Evolutionary conservation across 1,140 invertebrate genomes (phyloP), one percentile per base, ranked within the genome.

Genomic region (Drosophila subobscura): DNA sequence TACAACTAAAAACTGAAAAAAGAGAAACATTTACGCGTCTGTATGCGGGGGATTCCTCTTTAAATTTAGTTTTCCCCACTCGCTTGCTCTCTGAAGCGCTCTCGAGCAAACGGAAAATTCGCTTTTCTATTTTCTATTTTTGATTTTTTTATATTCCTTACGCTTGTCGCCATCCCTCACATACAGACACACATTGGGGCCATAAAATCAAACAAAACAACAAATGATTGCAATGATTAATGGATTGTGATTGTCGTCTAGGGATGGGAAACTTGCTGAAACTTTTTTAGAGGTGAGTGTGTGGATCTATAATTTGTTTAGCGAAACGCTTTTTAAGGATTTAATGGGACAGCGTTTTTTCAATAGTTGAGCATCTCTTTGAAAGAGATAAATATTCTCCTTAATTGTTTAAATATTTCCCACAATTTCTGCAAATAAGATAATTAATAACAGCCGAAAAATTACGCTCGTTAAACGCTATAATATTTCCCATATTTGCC

Each of bases 141-240:
- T 44, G 42, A 67, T 67, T 72, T 64, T 23, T 50, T 25, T 44
- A 54, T 60, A 49, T 47, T 20, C 22, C 23, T 66, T 68, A 42
- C 65, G 42, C 55, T 71, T 71, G 81, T 83, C 77, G 76, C 83
- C 67, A 61, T 61, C 73, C 54, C 54, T 6, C 25, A 27, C 25
- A 27, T 6, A 27, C 25, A 27, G 5, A 27, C 25, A 1, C 33
- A 37, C 56, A 41, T 42, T 60, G 60, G 29, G 72, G 60, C 65
- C 50, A 75, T 71, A 88, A 83, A 79, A 72, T 49, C 42, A 63
- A 45, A 54, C 42, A 63, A 57, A 83, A 78, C 49, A 83, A 77
- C 52, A 74, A 75, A 68, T 60, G 66, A 44, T 49, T 53, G 56
- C 58, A 72, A 57, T 86, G 81, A 86, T 88, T 86, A 70, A 77